These are phyloP conservation scores for Dascillus cervinus DNA, from an alignment of 2,888 invertebrate species.

Conservation along the genomic window DNA sequence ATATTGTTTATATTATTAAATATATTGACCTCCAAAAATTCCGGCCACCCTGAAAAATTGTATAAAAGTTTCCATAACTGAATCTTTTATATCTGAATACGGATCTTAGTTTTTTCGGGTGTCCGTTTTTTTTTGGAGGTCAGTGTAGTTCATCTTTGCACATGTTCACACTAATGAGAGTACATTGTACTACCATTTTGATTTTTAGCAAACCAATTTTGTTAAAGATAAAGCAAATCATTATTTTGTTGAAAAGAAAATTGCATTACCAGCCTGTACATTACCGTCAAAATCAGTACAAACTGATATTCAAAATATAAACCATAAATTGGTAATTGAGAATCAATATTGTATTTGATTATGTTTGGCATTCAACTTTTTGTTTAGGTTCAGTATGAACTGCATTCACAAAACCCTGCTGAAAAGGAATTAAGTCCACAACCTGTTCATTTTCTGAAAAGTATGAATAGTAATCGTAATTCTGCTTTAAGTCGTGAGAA, in stretches of 20 bases:
- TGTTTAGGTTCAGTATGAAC: constrained; percentile 32
- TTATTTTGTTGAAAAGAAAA: constrained; percentile 16
- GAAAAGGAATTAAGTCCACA: constrained; percentile 24
- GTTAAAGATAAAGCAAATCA: constrained; percentile 23
- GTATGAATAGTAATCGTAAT: constrained; percentile 30
- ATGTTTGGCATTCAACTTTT: constrained; percentile 1
- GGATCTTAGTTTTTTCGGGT: too few relatives aligned
- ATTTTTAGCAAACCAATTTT: constrained; percentile 30
- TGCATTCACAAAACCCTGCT: constrained; percentile 24
- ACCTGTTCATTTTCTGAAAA: constrained; percentile 22
- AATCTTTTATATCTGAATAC: too few relatives aligned
- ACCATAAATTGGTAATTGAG: constrained; percentile 38
- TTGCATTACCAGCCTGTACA: too few relatives aligned
- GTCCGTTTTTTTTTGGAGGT: too few relatives aligned
- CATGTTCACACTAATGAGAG: too few relatives aligned
- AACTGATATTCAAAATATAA: constrained; percentile 40
- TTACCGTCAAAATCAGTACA: constrained; percentile 40
- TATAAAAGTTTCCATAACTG: too few relatives aligned
- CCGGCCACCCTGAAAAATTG: too few relatives aligned
- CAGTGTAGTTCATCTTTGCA: too few relatives aligned
- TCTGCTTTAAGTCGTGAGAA: constrained; percentile 34
- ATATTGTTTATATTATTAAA: too few relatives aligned
- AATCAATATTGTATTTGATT: too few relatives aligned
- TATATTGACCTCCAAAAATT: too few relatives aligned
- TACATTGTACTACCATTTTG: background rate